Evolutionary conservation across 2,113 vertebrate genomes (phyloP).

Genomic region (Caranx ignobilis): DNA sequence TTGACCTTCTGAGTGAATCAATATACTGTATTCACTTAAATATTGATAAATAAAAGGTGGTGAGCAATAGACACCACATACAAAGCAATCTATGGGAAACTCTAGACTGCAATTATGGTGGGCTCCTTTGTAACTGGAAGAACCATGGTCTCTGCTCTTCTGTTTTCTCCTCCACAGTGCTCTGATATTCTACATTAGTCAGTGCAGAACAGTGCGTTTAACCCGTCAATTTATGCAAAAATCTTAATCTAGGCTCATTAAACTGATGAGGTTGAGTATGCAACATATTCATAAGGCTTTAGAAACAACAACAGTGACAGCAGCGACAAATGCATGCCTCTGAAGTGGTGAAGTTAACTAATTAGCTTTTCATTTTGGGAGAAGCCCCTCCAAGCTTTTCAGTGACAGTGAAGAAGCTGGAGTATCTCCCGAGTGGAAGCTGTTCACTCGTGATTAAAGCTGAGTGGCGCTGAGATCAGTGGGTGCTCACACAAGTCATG

Average conservation of each 20-base stretch:
- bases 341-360: constrained; percentile 22
- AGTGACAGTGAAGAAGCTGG: not conserved
- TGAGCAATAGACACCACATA: too few species aligned
- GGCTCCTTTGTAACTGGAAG: too few species aligned
- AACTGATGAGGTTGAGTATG: constrained; percentile 2
- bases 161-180: too few species aligned
- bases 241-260: constrained; percentile 24
- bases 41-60: too few species aligned
- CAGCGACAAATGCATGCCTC: constrained; percentile 10
- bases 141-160: too few species aligned
- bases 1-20: too few species aligned
- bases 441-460: constrained; percentile 41
- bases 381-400: constrained; percentile 3
- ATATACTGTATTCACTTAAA: too few species aligned
- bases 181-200: not conserved
- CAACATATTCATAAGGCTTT: constrained; percentile 20
- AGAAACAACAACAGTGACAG: constrained; percentile 24
- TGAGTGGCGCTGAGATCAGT: constrained; percentile 29
- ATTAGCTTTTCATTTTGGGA: constrained; percentile 42
- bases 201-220: not conserved
- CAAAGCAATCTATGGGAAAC: too few species aligned
- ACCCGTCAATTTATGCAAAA: constrained; percentile 3
- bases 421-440: constrained; percentile 30
- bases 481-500: constrained; percentile 14
- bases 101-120: too few species aligned